phyloP scores from a whole-genome alignment of 2,888 invertebrate genomes.

The Drosophila putrida region DNA sequence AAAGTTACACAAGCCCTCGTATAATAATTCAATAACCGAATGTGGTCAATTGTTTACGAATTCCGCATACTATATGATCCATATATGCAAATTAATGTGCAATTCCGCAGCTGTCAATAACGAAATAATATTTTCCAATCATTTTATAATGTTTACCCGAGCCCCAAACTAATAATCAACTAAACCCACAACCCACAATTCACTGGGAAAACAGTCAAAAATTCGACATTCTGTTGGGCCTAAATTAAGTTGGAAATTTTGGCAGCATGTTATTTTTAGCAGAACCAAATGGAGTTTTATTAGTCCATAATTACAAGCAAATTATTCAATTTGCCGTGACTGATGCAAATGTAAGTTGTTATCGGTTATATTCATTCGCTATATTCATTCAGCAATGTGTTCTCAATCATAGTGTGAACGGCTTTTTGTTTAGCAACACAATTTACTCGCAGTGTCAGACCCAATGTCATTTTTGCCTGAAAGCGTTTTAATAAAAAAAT shows the following conservation, averaged over 20 bases:
- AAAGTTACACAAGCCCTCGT: conserved; percentile 3
- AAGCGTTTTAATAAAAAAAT: conserved; percentile 50
- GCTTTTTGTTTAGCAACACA: background rate
- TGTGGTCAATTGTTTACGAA: conserved; percentile 62
- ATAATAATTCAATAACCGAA: conserved; percentile 52
- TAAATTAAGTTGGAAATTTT: conserved; percentile 8
- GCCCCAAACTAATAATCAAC: conserved; percentile 42
- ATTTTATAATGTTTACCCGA: conserved; percentile 55
- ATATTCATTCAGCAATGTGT: background rate
- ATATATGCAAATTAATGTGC: conserved; percentile 63
- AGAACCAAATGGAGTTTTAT: conserved; percentile 24
- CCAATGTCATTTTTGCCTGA: conserved; percentile 15
- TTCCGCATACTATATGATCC: conserved; percentile 9
- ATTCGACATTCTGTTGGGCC: background rate
- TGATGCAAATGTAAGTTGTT: conserved; percentile 1
- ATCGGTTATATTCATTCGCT: background rate
- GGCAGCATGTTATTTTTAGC: conserved; percentile 26
- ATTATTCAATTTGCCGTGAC: conserved; percentile 42
- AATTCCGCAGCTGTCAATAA: conserved; percentile 65
- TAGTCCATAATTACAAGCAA: conserved; percentile 38
- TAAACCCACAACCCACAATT: conserved; percentile 1
- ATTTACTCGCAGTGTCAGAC: background rate
- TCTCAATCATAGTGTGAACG: background rate
- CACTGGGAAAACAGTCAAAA: background rate
- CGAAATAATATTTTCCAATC: conserved; percentile 73